Evolutionary conservation across 2,113 vertebrate genomes (phyloP), one percentile per base, ranked within the genome.

Genomic region (Colistium nudipinnis): DNA sequence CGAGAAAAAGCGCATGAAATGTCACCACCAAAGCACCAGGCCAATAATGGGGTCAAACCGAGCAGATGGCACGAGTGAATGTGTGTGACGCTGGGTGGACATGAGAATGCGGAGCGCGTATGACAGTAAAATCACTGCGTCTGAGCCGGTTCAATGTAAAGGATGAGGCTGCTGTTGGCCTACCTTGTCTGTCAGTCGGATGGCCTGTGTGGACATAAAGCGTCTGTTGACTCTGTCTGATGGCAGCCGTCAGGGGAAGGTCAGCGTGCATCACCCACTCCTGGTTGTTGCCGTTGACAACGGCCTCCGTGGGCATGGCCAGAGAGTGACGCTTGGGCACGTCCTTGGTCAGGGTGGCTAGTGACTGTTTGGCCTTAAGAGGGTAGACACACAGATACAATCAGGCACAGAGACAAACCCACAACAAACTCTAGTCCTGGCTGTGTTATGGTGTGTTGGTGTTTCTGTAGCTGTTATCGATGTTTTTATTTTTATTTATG

Each of bases 261-360:
- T 99, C 98, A 0, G 96, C 95, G 80, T 99, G 96, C 92, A 97
- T 95, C 92, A 98, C 98, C 98, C 98, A 99, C 91, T 99, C 98
- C 92, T 99, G 98, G 91, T 96, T 99, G 92, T 97, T 99, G 72
- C 98, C 98, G 0, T 99, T 99, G 80, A 99, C 92, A 83, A 99
- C 95, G 0, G 96, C 93, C 87, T 99, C 98, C 0, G 96, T 94
- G 0, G 98, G 97, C 98, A 98, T 98, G 80, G 96, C 96, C 78
- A 98, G 86, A 0, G 98, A 98, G 49, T 99, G 98, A 24, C 98
- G 93, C 90, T 99, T 99, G 81, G 98, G 96, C 55, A 98, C 97
- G 0, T 98, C 97, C 94, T 99, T 99, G 82, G 96, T 99, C 85
- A 99, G 93, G 0, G 98, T 98, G 14, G 97, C 95, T 55, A 99